Evolutionary conservation across 2,888 invertebrate species (phyloP), one percentile per base, ranked within the genome.

Genomic region (Scrobipalpa costella): DNA sequence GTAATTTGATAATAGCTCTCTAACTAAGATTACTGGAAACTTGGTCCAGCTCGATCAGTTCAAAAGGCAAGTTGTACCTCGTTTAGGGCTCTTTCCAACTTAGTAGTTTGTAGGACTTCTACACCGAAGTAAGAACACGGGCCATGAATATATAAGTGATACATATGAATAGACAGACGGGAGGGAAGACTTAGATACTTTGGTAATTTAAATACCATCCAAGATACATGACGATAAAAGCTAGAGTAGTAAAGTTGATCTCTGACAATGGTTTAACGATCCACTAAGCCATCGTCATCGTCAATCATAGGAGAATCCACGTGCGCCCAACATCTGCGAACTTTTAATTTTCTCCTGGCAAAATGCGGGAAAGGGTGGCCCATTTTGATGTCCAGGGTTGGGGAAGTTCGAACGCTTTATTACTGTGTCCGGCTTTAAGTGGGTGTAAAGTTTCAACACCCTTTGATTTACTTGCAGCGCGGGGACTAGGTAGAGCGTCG

Each of bases 381-480:
- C 79, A 87, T 90, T n/a, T 90, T 88, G 89, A 89, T 88, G 90
- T 88, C 86, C 89, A 87, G 85, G 85, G 84, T 84, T 82, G 86
- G 76, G 83, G 84, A 90, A 90, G 87, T 90, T 90, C 88, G 88
- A 84, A 89, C 89, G 90, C 85, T 91, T 91, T 90, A 91, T 91
- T 90, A 90, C 90, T 87, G 89, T 90, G 90, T 90, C 91, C 91
- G 89, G 90, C 88, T 89, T 86, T 90, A 91, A 91, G 91, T 90
- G 91, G 91, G 91, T 90, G 91, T 90, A 90, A 90, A 91, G 90
- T 91, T 91, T 90, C 91, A 89, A 90, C 90, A 90, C 90, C 91
- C 91, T 90, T 90, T 90, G 90, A 91, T 90, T 91, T 90, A 91
- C 90, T 90, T 87, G 83, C 85, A 78, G 80, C 74, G 81, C 84